phyloP scores from a whole-genome alignment of 1,140 invertebrate genomes.

The Drosophila leontia region DNA sequence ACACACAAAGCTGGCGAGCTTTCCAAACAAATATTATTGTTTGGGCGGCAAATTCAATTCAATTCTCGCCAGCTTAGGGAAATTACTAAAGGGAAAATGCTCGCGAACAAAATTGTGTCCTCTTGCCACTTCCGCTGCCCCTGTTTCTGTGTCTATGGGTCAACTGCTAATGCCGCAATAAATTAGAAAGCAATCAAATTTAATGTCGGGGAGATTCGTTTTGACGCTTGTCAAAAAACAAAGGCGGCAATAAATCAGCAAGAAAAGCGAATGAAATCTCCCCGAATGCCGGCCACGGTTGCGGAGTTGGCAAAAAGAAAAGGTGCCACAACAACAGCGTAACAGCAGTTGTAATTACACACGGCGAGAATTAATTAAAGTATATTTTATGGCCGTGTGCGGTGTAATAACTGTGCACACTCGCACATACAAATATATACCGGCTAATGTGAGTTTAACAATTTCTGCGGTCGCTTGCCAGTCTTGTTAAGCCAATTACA shows the following conservation, averaged over 20 bases:
- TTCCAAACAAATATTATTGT: constrained; percentile 44
- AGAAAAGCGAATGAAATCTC: constrained; percentile 63
- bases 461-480: constrained; percentile 66
- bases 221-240: constrained; percentile 67
- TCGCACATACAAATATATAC: constrained; percentile 17
- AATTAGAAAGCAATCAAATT: constrained; percentile 60
- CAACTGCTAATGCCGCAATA: constrained; percentile 51
- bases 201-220: constrained; percentile 51
- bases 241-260: constrained; percentile 68
- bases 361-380: constrained; percentile 72
- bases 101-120: constrained; percentile 24
- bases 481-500: constrained; percentile 80
- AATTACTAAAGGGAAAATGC: constrained; percentile 40
- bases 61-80: constrained; percentile 38
- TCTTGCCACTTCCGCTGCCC: constrained; percentile 1
- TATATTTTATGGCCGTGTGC: constrained; percentile 69
- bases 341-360: constrained; percentile 62
- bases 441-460: constrained; percentile 73
- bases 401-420: constrained; percentile 68
- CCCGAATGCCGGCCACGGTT: constrained; percentile 18
- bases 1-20: constrained; percentile 24
- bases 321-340: constrained; percentile 13
- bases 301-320: constrained; percentile 50
- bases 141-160: constrained; percentile 32
- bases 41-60: constrained; percentile 43